A percentile compares a stretch with the other conserved stretches of the same genome.
Evolutionary conservation across 2,113 vertebrate species (phyloP).

Genomic region (Sander lucioperca): DNA sequence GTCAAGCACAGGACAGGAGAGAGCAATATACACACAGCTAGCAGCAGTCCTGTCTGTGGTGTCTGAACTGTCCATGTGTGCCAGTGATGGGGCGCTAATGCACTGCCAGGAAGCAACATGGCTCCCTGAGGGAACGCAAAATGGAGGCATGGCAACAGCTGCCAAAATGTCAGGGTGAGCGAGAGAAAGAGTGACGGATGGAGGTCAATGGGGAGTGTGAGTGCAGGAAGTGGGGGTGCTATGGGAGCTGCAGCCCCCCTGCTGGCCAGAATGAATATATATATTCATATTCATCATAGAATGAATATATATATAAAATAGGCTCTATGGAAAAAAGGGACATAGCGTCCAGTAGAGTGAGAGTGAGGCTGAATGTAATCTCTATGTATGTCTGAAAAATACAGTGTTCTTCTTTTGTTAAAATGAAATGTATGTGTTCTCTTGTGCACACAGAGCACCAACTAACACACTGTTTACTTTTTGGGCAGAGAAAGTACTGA

Average conservation of each 20-base stretch:
- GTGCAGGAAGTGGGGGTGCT: background rate
- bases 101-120: slow-evolving; percentile 60
- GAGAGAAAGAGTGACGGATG: background rate
- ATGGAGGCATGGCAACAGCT: slow-evolving; percentile 59
- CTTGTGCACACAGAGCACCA: background rate
- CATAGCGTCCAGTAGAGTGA: no score
- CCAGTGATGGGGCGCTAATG: slow-evolving; percentile 58
- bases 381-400: no score
- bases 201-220: background rate
- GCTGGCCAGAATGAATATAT: background rate
- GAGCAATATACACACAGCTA: background rate
- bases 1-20: slow-evolving; percentile 26
- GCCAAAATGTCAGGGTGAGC: slow-evolving; percentile 58
- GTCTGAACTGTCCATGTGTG: slow-evolving; percentile 27
- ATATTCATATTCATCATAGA: no score
- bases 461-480: background rate
- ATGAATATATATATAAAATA: no score
- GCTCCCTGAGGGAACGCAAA: slow-evolving; percentile 60
- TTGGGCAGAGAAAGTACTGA: background rate
- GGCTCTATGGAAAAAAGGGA: background rate
- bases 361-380: background rate
- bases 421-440: background rate
- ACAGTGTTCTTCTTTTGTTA: background rate
- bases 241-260: background rate
- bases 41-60: slow-evolving; percentile 3